Evolutionary conservation across 2,888 invertebrate genomes (phyloP).

Genomic region (Lumbricus terrestris): DNA sequence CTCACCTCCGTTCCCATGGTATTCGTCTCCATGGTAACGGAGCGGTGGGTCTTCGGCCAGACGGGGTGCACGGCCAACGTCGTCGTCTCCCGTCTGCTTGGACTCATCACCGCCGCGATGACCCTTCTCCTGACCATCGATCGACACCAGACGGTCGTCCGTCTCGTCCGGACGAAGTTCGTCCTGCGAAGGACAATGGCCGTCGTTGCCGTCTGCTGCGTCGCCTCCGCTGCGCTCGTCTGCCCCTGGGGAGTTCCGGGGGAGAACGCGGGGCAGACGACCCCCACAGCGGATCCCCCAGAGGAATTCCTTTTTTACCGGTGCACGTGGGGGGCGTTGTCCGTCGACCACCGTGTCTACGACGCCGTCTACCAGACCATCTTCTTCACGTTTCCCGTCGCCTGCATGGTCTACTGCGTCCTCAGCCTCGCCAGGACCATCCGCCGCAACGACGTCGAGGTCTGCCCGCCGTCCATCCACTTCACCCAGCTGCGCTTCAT

Average conservation of each 20-base stretch:
- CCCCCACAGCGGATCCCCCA: neutral
- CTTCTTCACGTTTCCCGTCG: neutral
- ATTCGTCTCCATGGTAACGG: slow-evolving; percentile 6
- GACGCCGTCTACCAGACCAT: slow-evolving; percentile 13
- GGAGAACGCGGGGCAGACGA: neutral
- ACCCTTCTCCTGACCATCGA: slow-evolving; percentile 14
- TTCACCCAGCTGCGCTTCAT: slow-evolving; percentile 22
- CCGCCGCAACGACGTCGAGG: slow-evolving; percentile 16
- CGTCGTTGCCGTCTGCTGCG: neutral
- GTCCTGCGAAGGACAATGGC: neutral
- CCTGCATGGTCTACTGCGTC: slow-evolving; percentile 21
- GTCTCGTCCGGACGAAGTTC: neutral
- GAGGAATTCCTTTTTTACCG: too few relatives aligned
- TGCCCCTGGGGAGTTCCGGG: neutral
- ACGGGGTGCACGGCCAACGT: slow-evolving; percentile 17
- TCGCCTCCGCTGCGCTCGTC: neutral
- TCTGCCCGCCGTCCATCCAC: slow-evolving; percentile 19
- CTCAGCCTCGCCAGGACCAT: neutral
- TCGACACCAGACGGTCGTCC: slow-evolving; percentile 10
- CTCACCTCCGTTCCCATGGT: slow-evolving; percentile 19
- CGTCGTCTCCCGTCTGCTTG: neutral
- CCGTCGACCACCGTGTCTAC: neutral
- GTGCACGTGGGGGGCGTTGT: neutral
- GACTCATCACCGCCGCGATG: slow-evolving; percentile 4
- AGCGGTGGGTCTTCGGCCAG: slow-evolving; percentile 13